Evolutionary conservation across 1,140 invertebrate species (phyloP).

Genomic region (Portunus trituberculatus): DNA sequence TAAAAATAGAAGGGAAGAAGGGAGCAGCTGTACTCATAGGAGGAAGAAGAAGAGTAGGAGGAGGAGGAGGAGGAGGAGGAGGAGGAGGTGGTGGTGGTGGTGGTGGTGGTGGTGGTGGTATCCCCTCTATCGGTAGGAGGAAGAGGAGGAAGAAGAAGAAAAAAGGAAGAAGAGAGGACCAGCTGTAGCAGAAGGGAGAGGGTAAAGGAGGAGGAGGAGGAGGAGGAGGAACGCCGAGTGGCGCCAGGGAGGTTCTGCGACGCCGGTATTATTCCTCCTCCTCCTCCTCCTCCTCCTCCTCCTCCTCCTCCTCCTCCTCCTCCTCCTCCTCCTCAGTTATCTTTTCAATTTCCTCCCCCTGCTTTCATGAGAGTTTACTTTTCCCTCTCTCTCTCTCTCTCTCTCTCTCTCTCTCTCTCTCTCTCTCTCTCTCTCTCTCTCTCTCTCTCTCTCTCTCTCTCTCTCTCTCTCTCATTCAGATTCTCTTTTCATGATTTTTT

Average conservation of each 20-base stretch:
- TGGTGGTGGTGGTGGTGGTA: neutral
- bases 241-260: neutral
- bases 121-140: neutral
- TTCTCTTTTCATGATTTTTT: too few species aligned
- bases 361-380: neutral
- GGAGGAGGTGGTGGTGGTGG: neutral
- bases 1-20: too few species aligned
- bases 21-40: too few species aligned
- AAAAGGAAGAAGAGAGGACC: neutral
- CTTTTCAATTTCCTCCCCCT: neutral
- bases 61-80: neutral
- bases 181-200: neutral
- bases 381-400: conserved; percentile 46
- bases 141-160: neutral
- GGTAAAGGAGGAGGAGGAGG: neutral
- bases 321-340: neutral
- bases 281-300: neutral
- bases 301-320: neutral
- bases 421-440: neutral
- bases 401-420: conserved; percentile 29
- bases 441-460: too few species aligned
- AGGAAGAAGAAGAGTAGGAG: neutral
- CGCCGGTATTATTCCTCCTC: neutral
- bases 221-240: neutral
- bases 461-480: too few species aligned